A percentile compares a stretch with the other conserved stretches of the same genome.
Evolutionary conservation across 2,113 vertebrate species (phyloP).

Genomic region (Engystomops pustulosus): DNA sequence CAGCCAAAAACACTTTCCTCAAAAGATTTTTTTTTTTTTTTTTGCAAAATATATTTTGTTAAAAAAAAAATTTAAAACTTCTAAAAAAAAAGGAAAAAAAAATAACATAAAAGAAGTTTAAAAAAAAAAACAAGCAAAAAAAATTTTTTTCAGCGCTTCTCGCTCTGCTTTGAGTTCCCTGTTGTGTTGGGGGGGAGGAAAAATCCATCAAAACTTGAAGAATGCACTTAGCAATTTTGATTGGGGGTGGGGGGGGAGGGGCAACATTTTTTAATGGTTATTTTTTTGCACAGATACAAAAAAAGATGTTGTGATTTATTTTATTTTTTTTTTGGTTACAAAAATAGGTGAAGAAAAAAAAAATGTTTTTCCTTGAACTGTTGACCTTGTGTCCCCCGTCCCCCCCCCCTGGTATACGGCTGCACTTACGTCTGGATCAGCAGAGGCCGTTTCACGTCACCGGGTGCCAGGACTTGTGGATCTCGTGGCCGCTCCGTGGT

Average conservation of each 20-base stretch:
- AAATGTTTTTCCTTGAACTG: not conserved
- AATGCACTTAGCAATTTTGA: slow-evolving; percentile 76
- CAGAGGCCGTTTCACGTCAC: not conserved
- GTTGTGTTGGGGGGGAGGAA: slow-evolving; percentile 48
- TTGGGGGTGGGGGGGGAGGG: slow-evolving; percentile 1
- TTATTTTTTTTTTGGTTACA: slow-evolving; percentile 28
- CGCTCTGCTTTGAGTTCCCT: slow-evolving; percentile 65
- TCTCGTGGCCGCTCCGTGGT: not conserved
- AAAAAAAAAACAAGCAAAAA: slow-evolving; percentile 60
- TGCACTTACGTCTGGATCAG: slow-evolving; percentile 22
- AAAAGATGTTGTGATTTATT: slow-evolving; percentile 34
- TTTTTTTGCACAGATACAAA: slow-evolving; percentile 53
- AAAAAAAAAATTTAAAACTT: too few species aligned
- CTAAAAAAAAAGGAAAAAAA: slow-evolving; percentile 61
- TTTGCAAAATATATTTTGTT: slow-evolving; percentile 54
- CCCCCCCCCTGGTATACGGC: not conserved
- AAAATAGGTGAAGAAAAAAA: slow-evolving; percentile 12
- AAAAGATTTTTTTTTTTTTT: slow-evolving; percentile 16
- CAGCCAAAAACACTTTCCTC: slow-evolving; percentile 55
- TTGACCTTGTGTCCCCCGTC: not conserved
- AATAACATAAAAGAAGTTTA: not conserved
- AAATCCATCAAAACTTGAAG: slow-evolving; percentile 81
- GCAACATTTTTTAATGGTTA: slow-evolving; percentile 53
- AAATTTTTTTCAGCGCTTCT: slow-evolving; percentile 74
- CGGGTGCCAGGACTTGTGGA: slow-evolving; percentile 10